These are phyloP conservation scores for Peucedramus taeniatus DNA, from an alignment of 2,113 vertebrate species.

Conservation along the genomic window DNA sequence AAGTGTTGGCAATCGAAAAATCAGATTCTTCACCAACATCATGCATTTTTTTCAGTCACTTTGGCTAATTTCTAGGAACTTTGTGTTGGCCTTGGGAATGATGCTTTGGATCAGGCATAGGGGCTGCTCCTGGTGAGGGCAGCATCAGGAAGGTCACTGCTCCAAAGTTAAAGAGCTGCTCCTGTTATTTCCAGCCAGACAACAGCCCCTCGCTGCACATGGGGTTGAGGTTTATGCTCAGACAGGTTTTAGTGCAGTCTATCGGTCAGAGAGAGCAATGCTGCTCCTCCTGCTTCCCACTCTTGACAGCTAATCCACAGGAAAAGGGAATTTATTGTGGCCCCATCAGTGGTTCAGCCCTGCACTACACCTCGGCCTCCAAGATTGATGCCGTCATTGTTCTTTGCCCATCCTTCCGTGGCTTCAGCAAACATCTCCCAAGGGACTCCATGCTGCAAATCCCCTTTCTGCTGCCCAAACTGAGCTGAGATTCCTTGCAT, in stretches of 20 bases:
- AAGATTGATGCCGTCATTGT: neutral
- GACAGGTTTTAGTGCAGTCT: neutral
- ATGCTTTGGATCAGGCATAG: rapidly evolving
- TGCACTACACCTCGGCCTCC: rapidly evolving
- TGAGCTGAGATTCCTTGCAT: neutral
- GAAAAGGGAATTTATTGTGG: neutral
- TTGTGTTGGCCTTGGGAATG: rapidly evolving
- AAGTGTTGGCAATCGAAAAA: neutral
- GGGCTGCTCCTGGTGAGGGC: neutral
- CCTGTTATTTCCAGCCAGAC: neutral
- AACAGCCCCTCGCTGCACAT: rapidly evolving
- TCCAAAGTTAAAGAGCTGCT: neutral
- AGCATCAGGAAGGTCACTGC: neutral
- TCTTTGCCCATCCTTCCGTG: neutral
- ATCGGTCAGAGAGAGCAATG: neutral
- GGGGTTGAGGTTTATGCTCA: neutral
- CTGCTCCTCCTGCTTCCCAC: neutral
- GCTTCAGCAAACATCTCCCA: neutral
- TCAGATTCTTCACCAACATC: rapidly evolving
- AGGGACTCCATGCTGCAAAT: neutral
- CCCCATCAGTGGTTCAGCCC: neutral
- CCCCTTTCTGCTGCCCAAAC: neutral
- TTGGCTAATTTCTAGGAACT: neutral
- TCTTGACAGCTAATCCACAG: slow-evolving; percentile 27
- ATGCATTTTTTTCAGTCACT: neutral